phyloP scores from a whole-genome alignment of 2,113 vertebrate species.

The Thermophis baileyi region DNA sequence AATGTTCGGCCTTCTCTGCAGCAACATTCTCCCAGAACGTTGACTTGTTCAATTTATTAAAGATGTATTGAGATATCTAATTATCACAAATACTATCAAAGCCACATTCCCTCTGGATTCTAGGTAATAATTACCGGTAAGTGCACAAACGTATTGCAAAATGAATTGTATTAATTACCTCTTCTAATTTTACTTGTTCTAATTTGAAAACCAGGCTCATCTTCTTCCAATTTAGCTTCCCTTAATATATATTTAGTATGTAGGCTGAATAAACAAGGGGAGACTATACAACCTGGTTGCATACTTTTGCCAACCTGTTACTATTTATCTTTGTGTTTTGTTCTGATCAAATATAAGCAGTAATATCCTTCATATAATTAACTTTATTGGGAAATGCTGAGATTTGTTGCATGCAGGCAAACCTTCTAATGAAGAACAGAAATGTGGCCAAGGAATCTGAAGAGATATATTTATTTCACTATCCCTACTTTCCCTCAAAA shows the following conservation, averaged over 20 bases:
- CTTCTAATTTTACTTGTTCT: background rate
- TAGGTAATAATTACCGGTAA: background rate
- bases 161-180: background rate
- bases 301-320: background rate
- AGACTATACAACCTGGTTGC: background rate
- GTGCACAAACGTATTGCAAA: background rate
- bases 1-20: background rate
- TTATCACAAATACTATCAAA: conserved; percentile 30
- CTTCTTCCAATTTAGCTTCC: background rate
- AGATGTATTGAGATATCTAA: conserved; percentile 11
- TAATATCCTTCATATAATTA: background rate
- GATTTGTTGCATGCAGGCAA: background rate
- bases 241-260: background rate
- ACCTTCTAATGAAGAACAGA: background rate
- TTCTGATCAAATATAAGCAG: background rate
- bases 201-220: background rate
- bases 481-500: background rate
- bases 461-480: background rate
- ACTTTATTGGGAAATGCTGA: background rate
- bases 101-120: background rate
- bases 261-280: background rate
- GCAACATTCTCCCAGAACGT: background rate
- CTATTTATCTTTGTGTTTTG: background rate
- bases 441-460: background rate
- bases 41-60: conserved; percentile 34